These are phyloP conservation scores for Bombus consobrinus DNA, from an alignment of 1,140 invertebrate genomes.

Conservation along the genomic window DNA sequence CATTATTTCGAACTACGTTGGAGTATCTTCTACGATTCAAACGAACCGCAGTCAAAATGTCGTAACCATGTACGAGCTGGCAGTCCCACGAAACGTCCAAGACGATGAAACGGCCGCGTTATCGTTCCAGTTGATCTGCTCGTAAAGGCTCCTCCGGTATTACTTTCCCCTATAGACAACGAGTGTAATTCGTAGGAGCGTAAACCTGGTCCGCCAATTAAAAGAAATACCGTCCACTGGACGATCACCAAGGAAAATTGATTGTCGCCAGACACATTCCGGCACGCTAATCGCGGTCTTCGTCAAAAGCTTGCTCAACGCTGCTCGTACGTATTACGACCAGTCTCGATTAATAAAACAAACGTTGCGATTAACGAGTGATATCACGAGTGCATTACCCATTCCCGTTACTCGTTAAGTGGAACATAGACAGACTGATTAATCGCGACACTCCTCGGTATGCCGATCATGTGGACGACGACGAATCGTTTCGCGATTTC, in stretches of 20 bases:
- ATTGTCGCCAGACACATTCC: conserved; percentile 32
- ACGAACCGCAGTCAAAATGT: not conserved
- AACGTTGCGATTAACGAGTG: conserved; percentile 63
- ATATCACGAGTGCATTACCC: conserved; percentile 50
- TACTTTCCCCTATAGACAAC: conserved; percentile 32
- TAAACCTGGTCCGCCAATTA: conserved; percentile 55
- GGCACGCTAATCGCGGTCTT: conserved; percentile 35
- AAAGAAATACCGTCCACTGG: conserved; percentile 36
- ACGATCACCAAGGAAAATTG: conserved; percentile 34
- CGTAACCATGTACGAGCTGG: conserved; percentile 19
- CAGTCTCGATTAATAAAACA: conserved; percentile 59
- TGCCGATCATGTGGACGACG: conserved; percentile 28
- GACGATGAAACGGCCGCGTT: conserved; percentile 14
- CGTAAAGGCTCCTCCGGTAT: conserved; percentile 40
- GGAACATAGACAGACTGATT: conserved; percentile 49
- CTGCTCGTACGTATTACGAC: not conserved
- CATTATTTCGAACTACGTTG: not conserved
- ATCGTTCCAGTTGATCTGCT: conserved; percentile 46
- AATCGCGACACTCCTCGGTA: conserved; percentile 45
- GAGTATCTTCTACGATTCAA: not conserved
- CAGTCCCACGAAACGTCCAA: conserved; percentile 17
- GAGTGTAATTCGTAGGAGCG: conserved; percentile 29
- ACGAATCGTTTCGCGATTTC: conserved; percentile 27
- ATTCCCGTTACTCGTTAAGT: conserved; percentile 58
- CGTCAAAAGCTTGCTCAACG: conserved; percentile 19